Evolutionary conservation across 92 coral and sea anemone species (phyloP).

Genomic region (Phenganax stokvisi): DNA sequence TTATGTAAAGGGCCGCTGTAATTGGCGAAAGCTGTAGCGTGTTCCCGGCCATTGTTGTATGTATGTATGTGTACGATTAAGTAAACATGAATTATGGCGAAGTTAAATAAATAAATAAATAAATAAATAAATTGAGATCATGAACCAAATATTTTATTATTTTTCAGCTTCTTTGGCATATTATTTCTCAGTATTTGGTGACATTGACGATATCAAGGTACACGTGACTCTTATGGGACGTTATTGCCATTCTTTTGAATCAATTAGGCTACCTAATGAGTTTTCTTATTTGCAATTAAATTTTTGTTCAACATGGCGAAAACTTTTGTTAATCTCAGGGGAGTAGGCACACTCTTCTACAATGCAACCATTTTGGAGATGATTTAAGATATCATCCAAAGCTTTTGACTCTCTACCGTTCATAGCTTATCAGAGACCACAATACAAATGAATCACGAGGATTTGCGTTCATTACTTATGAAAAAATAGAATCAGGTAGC

Average conservation of each 20-base stretch:
- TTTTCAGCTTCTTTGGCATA: slow-evolving; percentile 76
- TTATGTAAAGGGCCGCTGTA: too few relatives aligned
- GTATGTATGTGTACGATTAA: too few relatives aligned
- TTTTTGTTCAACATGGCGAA: too few relatives aligned
- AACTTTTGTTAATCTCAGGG: too few relatives aligned
- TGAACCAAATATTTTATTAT: not conserved
- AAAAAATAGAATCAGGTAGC: slow-evolving; percentile 76
- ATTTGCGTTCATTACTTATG: slow-evolving; percentile 90
- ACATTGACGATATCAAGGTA: slow-evolving; percentile 77
- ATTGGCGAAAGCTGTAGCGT: too few relatives aligned
- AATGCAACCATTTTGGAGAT: not conserved
- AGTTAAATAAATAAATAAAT: too few relatives aligned
- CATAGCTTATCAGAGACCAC: slow-evolving; percentile 79
- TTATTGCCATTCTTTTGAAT: not conserved
- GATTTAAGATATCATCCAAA: not conserved
- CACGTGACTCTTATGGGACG: not conserved
- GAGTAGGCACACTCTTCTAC: too few relatives aligned
- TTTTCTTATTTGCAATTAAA: too few relatives aligned
- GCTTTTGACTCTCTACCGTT: not conserved
- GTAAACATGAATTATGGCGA: too few relatives aligned
- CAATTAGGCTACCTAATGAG: too few relatives aligned
- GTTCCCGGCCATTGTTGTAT: too few relatives aligned
- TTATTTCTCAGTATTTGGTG: slow-evolving; percentile 87
- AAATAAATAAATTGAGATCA: not conserved
- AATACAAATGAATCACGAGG: slow-evolving; percentile 85